These are phyloP conservation scores for Tragelaphus oryx DNA, from an alignment of 2,797 vertebrate species.

Conservation along the genomic window DNA sequence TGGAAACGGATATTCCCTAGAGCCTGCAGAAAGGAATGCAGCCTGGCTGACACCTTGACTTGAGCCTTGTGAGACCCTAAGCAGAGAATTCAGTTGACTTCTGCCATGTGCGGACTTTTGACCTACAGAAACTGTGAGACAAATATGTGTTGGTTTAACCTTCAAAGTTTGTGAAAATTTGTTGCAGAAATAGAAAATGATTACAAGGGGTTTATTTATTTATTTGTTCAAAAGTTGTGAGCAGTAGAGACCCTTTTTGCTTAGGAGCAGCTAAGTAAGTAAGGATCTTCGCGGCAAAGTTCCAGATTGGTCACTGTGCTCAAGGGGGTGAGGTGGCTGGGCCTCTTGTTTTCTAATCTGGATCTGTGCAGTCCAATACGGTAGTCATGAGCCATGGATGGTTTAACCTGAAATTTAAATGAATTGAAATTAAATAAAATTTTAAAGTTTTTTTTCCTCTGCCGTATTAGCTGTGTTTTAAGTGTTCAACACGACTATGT, in stretches of 20 bases:
- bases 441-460: neutral
- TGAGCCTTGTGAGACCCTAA: neutral
- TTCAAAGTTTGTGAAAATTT: neutral
- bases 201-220: neutral
- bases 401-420: slow-evolving; percentile 11
- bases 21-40: neutral
- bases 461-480: neutral
- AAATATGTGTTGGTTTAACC: neutral
- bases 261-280: neutral
- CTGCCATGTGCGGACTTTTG: neutral
- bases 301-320: neutral
- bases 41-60: neutral
- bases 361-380: neutral
- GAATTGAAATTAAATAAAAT: slow-evolving; percentile 30
- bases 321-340: neutral
- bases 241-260: neutral
- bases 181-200: neutral
- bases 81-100: neutral
- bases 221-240: neutral
- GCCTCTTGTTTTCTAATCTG: neutral
- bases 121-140: neutral
- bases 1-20: neutral
- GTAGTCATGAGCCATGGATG: neutral
- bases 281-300: neutral
- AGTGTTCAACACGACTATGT: neutral